These are phyloP conservation scores for Scomber scombrus DNA, from an alignment of 2,113 vertebrate species.

Conservation along the genomic window DNA sequence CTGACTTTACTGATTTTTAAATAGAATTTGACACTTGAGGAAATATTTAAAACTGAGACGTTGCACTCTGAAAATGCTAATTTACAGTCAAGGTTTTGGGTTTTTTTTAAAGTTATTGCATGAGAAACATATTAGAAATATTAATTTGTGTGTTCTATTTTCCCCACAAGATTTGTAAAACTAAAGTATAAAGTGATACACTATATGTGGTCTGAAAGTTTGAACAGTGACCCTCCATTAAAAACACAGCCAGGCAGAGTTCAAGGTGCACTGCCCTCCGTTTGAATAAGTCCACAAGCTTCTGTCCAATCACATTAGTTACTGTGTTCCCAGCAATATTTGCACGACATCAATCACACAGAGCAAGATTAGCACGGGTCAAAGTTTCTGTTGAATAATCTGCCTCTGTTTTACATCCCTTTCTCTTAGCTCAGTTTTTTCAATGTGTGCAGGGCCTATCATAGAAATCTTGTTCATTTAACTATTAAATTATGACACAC, in stretches of 20 bases:
- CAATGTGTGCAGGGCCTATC: neutral
- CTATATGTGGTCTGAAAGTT: conserved; percentile 15
- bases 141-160: neutral
- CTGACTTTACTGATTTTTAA: conserved; percentile 29
- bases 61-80: neutral
- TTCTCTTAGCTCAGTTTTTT: conserved; percentile 15
- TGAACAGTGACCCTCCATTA: conserved; percentile 50
- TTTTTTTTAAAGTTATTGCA: neutral
- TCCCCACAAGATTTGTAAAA: neutral
- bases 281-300: conserved; percentile 56
- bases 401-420: conserved; percentile 57
- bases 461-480: neutral
- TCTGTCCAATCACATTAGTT: conserved; percentile 65
- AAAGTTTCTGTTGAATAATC: conserved; percentile 72
- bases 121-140: conserved; percentile 14
- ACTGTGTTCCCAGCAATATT: conserved; percentile 72
- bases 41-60: conserved; percentile 21
- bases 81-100: neutral
- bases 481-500: neutral
- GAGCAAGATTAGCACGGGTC: conserved; percentile 73
- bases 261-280: conserved; percentile 63
- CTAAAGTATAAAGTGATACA: neutral
- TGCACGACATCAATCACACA: conserved; percentile 70
- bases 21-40: conserved; percentile 4
- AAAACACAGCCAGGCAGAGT: conserved; percentile 50